Evolutionary conservation across 1,140 invertebrate genomes (phyloP).

Genomic region (Aricia agestis): DNA sequence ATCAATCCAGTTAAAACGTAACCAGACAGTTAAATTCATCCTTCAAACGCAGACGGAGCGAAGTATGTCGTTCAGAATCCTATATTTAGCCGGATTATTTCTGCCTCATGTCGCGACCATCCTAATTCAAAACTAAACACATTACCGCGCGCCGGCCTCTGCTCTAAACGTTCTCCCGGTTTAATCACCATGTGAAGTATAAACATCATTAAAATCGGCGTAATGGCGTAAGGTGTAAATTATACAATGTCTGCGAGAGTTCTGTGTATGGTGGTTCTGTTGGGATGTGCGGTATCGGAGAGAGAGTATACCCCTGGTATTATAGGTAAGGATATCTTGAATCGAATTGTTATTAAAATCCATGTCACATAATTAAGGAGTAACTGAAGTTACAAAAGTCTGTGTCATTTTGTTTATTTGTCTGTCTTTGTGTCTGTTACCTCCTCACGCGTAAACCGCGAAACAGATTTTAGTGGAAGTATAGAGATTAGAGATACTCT

Average conservation of each 20-base stretch:
- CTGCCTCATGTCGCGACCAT: conserved; percentile 54
- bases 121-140: conserved; percentile 56
- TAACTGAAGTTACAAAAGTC: too few species aligned
- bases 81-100: conserved; percentile 72
- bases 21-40: conserved; percentile 5
- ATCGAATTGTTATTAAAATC: too few species aligned
- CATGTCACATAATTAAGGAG: too few species aligned
- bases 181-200: conserved; percentile 17
- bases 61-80: conserved; percentile 71
- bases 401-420: too few species aligned
- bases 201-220: conserved; percentile 16
- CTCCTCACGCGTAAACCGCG: too few species aligned
- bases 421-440: too few species aligned
- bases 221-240: conserved; percentile 5
- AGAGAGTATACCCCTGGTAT: conserved; percentile 13
- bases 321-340: conserved; percentile 35
- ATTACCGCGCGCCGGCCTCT: conserved; percentile 47
- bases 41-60: conserved; percentile 27
- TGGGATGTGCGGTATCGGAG: conserved; percentile 29
- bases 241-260: conserved; percentile 33
- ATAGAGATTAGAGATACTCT: too few species aligned
- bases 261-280: conserved; percentile 31
- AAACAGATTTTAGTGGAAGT: too few species aligned
- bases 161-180: conserved; percentile 40
- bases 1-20: background rate